Conservation (phyloP, 2,888 invertebrate species). For the Mylabris sibirica region DNA sequence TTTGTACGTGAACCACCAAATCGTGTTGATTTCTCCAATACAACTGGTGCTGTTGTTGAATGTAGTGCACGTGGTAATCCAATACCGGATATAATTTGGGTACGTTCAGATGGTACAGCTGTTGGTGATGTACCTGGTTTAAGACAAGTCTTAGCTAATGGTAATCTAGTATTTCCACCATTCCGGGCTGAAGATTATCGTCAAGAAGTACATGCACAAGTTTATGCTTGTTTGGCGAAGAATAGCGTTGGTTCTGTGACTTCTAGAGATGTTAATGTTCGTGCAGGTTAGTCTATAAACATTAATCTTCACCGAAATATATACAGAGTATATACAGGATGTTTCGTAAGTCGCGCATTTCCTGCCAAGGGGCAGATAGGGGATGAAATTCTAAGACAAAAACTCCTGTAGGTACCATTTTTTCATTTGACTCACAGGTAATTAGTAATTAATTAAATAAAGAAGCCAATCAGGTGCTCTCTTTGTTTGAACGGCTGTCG, state of each 20-base stretch:
- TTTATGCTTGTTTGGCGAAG: slow-evolving; percentile 90
- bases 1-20: slow-evolving; percentile 92
- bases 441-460: too few relatives aligned
- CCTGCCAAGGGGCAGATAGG: too few relatives aligned
- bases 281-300: slow-evolving; percentile 89
- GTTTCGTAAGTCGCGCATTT: too few relatives aligned
- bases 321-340: too few relatives aligned
- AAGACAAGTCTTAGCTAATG: slow-evolving; percentile 76
- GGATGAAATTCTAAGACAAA: too few relatives aligned
- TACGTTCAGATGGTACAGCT: slow-evolving; percentile 87
- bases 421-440: too few relatives aligned
- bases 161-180: slow-evolving; percentile 92
- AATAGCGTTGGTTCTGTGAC: slow-evolving; percentile 90
- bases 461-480: too few relatives aligned
- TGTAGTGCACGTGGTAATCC: slow-evolving; percentile 92
- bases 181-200: slow-evolving; percentile 93
- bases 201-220: slow-evolving; percentile 93
- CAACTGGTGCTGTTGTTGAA: slow-evolving; percentile 90
- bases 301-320: too few relatives aligned
- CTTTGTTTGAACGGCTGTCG: too few relatives aligned
- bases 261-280: slow-evolving; percentile 90
- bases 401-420: too few relatives aligned
- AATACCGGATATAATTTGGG: slow-evolving; percentile 92
- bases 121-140: slow-evolving; percentile 86
- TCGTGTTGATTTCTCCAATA: slow-evolving; percentile 92